phyloP scores from a whole-genome alignment of 2,113 vertebrate species.

The Phoxinus phoxinus region DNA sequence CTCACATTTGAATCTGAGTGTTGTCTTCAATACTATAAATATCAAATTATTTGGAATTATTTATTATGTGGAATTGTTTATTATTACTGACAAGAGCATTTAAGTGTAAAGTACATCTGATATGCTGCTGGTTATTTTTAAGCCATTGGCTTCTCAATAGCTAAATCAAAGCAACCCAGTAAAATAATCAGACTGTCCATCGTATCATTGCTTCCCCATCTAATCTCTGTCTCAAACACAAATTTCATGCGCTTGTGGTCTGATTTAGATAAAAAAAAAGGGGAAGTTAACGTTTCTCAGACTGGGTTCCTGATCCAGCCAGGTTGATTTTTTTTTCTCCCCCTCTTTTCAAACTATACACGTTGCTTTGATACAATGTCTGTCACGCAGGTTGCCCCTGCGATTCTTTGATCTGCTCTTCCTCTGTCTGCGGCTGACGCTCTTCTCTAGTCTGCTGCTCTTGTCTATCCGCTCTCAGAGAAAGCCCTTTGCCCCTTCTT shows the following conservation, averaged over 20 bases:
- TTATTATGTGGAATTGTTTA: background rate
- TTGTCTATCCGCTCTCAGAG: conserved; percentile 59
- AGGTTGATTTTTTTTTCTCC: conserved; percentile 65
- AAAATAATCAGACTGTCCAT: background rate
- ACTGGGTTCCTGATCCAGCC: conserved; percentile 64
- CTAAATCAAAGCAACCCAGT: conserved; percentile 19
- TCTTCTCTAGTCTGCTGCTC: conserved; percentile 60
- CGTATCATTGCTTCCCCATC: conserved; percentile 34
- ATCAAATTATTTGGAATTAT: background rate
- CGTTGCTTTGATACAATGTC: conserved; percentile 79
- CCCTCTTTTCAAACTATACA: conserved; percentile 72
- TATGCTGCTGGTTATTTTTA: background rate
- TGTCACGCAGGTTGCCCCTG: conserved; percentile 78
- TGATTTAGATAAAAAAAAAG: conserved; percentile 41
- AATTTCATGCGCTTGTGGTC: conserved; percentile 9
- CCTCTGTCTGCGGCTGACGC: conserved; percentile 58
- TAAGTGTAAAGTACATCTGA: background rate
- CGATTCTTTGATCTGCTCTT: conserved; percentile 81
- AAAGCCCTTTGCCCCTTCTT: conserved; percentile 57
- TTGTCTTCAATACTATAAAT: background rate
- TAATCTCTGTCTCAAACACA: conserved; percentile 40
- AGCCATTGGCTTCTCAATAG: background rate
- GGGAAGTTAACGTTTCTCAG: conserved; percentile 66
- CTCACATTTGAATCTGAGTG: background rate
- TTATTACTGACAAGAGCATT: background rate